A percentile compares a stretch with the other conserved stretches of the same genome.
These are phyloP conservation scores for Cydia splendana DNA, from an alignment of 1,140 invertebrate genomes.

Conservation along the genomic window DNA sequence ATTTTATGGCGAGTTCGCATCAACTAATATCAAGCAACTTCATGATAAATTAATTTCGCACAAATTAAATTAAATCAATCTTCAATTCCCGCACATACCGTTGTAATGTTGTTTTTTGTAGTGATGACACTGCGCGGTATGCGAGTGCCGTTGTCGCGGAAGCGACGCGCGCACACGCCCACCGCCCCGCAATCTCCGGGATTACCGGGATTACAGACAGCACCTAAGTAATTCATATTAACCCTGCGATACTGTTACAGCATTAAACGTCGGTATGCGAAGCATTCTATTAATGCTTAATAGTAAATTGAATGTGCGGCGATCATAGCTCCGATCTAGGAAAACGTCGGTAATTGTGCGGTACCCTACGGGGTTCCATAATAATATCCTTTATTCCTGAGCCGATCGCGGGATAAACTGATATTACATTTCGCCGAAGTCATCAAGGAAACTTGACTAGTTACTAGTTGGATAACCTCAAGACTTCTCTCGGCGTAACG, in stretches of 20 bases:
- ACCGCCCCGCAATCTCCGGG: constrained; percentile 47
- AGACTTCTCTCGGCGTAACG: not conserved
- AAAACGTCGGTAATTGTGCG: constrained; percentile 35
- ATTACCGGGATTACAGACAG: constrained; percentile 44
- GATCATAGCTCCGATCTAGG: constrained; percentile 33
- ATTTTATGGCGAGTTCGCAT: too few species aligned
- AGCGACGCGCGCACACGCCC: constrained; percentile 39
- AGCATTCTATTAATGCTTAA: constrained; percentile 48
- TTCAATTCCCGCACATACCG: not conserved
- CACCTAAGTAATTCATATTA: constrained; percentile 56
- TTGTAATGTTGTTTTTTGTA: not conserved
- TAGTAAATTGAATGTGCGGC: constrained; percentile 46
- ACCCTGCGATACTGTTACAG: constrained; percentile 44
- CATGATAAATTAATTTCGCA: not conserved
- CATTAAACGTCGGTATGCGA: constrained; percentile 45
- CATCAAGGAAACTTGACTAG: constrained; percentile 19
- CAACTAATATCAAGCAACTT: too few species aligned
- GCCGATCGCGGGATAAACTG: constrained; percentile 10
- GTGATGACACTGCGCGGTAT: constrained; percentile 41
- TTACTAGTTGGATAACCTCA: not conserved
- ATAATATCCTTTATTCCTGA: constrained; percentile 24
- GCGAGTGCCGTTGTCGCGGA: constrained; percentile 59
- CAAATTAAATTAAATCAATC: not conserved
- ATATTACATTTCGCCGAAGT: constrained; percentile 31
- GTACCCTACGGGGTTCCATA: constrained; percentile 12